These are phyloP conservation scores for Drosophila micromelanica DNA, from an alignment of 1,140 invertebrate species.

Conservation along the genomic window DNA sequence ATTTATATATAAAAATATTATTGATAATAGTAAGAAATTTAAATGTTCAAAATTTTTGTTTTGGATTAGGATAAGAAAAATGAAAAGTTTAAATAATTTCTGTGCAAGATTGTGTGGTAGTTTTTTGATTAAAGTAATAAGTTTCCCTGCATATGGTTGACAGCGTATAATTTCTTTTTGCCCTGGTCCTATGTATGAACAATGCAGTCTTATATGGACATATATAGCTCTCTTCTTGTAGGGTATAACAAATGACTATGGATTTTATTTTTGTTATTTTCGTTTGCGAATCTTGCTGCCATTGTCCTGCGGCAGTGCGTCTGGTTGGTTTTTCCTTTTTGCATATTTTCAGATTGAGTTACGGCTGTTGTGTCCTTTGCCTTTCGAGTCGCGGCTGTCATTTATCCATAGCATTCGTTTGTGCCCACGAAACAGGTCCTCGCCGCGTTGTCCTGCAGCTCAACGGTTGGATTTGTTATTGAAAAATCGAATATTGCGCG, in stretches of 20 bases:
- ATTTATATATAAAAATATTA: background rate
- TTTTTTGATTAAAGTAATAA: no score
- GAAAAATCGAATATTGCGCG: conserved; percentile 65
- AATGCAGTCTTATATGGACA: background rate
- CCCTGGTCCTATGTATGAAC: background rate
- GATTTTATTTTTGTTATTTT: conserved; percentile 14
- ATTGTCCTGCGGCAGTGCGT: conserved; percentile 55
- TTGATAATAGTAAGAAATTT: background rate
- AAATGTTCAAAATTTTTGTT: no score
- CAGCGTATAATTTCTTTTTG: no score
- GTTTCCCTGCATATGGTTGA: no score
- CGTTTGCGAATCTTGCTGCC: conserved; percentile 45
- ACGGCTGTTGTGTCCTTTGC: conserved; percentile 50
- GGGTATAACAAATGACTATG: conserved; percentile 38
- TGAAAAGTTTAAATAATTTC: no score
- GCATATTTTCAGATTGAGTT: conserved; percentile 69
- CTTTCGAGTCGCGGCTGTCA: conserved; percentile 2
- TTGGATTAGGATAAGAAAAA: no score
- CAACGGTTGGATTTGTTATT: conserved; percentile 48
- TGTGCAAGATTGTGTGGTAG: no score
- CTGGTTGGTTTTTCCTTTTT: conserved; percentile 59
- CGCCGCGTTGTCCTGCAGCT: background rate
- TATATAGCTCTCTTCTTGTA: background rate
- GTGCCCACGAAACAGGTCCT: no score
- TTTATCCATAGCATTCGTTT: conserved; percentile 13